Conservation (phyloP, 2,113 vertebrate species). For the Cochlearius cochlearius region DNA sequence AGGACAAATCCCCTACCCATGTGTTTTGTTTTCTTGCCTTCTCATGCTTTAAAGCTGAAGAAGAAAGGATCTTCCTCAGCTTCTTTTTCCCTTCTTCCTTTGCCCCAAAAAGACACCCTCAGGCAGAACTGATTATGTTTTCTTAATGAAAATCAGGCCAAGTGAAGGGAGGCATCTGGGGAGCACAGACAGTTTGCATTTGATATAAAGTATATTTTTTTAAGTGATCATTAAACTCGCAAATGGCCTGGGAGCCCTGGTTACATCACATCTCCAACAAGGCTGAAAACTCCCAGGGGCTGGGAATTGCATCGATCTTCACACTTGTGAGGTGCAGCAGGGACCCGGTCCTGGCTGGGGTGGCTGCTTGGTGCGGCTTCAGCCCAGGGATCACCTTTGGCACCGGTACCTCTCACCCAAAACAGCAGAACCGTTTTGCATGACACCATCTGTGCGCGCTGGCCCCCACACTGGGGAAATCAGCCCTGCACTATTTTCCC, state of each 20-base stretch:
- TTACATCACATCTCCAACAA: background rate
- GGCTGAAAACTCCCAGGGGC: background rate
- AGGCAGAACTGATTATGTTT: background rate
- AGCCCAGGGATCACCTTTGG: background rate
- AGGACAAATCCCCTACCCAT: background rate
- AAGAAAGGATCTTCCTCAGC: background rate
- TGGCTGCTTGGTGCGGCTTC: background rate
- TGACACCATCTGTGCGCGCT: accelerated
- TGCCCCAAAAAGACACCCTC: background rate
- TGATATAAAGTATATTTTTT: background rate
- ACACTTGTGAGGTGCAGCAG: accelerated
- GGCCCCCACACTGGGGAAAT: background rate
- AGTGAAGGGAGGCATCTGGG: background rate
- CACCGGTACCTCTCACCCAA: background rate
- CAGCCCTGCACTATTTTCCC: background rate
- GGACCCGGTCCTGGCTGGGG: background rate
- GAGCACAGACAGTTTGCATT: background rate
- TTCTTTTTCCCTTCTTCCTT: background rate
- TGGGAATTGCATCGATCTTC: background rate
- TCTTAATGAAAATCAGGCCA: background rate
- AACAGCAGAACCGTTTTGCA: background rate
- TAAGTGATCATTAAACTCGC: background rate
- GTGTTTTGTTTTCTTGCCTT: background rate
- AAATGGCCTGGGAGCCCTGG: background rate
- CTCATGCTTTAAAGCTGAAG: background rate